phyloP scores from a whole-genome alignment of 1,140 invertebrate species.

The Scaptomyza hsui region DNA sequence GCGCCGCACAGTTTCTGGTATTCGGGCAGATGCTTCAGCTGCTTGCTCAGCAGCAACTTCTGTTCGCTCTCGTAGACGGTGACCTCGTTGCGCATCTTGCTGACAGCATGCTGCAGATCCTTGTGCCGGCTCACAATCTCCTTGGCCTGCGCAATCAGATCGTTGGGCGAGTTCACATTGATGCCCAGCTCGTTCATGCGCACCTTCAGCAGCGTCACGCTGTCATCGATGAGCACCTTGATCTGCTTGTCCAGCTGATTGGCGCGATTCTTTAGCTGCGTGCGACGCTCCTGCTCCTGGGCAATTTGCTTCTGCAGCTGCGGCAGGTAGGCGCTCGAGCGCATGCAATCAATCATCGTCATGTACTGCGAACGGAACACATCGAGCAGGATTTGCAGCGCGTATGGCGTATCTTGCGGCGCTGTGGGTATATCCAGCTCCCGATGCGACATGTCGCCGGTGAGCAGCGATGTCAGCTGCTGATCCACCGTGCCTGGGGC shows the following conservation, averaged over 20 bases:
- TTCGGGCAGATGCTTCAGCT: slow-evolving; percentile 85
- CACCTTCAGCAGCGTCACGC: slow-evolving; percentile 94
- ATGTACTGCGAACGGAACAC: slow-evolving; percentile 93
- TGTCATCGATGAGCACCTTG: slow-evolving; percentile 94
- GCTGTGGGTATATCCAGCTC: slow-evolving; percentile 92
- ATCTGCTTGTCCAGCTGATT: slow-evolving; percentile 96
- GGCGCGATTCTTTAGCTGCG: slow-evolving; percentile 90
- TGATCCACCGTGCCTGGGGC: slow-evolving; percentile 96
- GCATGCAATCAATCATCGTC: slow-evolving; percentile 92
- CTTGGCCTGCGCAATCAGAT: slow-evolving; percentile 94
- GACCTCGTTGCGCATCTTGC: slow-evolving; percentile 92
- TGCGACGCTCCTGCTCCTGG: slow-evolving; percentile 93
- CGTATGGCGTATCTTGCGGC: slow-evolving; percentile 92
- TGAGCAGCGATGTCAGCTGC: slow-evolving; percentile 91
- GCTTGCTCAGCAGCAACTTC: slow-evolving; percentile 87
- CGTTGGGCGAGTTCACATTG: slow-evolving; percentile 91
- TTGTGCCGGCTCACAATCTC: slow-evolving; percentile 96
- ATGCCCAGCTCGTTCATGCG: slow-evolving; percentile 96
- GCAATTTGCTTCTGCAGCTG: slow-evolving; percentile 91
- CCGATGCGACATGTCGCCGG: slow-evolving; percentile 88
- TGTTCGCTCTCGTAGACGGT: slow-evolving; percentile 88
- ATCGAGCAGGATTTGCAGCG: slow-evolving; percentile 93
- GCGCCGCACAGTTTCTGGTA: slow-evolving; percentile 84
- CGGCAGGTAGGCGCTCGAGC: slow-evolving; percentile 89
- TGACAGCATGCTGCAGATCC: slow-evolving; percentile 93